A percentile compares a stretch with the other conserved stretches of the same genome.
Evolutionary conservation across 2,113 vertebrate species (phyloP).

Genomic region (Nettapus auritus): DNA sequence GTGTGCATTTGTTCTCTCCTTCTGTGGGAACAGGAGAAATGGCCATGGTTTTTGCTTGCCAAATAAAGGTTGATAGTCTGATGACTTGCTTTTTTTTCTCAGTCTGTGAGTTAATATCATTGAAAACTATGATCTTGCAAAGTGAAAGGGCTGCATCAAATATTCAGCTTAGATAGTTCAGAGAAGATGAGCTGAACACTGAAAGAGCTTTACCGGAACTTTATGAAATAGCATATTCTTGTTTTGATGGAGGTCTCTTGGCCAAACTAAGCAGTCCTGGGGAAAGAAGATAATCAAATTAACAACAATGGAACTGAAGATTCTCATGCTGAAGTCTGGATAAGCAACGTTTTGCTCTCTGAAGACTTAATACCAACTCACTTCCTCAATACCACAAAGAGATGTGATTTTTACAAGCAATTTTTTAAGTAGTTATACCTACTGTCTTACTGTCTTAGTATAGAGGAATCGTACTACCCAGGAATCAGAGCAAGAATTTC

Average conservation of each 20-base stretch:
- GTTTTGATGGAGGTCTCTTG: rapidly evolving
- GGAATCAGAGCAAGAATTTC: background rate
- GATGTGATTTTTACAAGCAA: background rate
- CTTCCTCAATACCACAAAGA: background rate
- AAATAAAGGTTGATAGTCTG: background rate
- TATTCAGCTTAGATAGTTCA: background rate
- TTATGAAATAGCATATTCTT: background rate
- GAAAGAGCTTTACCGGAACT: background rate
- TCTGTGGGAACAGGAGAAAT: background rate
- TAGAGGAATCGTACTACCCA: background rate
- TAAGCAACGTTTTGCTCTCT: background rate
- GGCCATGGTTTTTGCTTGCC: background rate
- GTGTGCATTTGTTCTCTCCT: background rate
- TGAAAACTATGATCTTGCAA: rapidly evolving
- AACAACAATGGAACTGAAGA: background rate
- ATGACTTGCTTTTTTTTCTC: background rate
- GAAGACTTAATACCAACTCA: background rate
- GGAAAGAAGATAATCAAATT: rapidly evolving
- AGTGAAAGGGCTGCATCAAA: background rate
- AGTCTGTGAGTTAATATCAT: background rate
- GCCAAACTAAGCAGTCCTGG: background rate
- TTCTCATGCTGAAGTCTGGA: background rate
- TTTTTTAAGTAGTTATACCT: background rate
- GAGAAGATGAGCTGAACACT: background rate
- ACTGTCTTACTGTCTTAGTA: background rate